These are phyloP conservation scores for Poeciliopsis turneri DNA, from an alignment of 2,797 vertebrate genomes.

Conservation along the genomic window DNA sequence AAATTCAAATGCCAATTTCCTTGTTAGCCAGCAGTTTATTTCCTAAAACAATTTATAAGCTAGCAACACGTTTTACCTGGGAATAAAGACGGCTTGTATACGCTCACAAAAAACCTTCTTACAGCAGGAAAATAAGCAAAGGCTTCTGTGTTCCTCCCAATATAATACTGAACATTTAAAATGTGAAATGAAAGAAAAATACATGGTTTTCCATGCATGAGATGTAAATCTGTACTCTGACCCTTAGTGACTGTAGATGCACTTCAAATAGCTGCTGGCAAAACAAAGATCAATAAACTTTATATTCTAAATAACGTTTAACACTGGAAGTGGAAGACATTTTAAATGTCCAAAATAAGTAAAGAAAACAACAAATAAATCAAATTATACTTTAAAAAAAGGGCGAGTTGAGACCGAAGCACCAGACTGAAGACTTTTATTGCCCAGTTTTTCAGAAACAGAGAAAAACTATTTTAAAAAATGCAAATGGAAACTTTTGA, in stretches of 20 bases:
- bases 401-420: too few relatives aligned
- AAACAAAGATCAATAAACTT: too few relatives aligned
- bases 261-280: background rate
- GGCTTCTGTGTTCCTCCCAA: background rate
- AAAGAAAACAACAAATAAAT: too few relatives aligned
- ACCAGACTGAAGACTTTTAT: too few relatives aligned
- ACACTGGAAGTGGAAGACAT: too few relatives aligned
- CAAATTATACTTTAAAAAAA: too few relatives aligned
- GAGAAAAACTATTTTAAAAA: too few relatives aligned
- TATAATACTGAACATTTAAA: background rate
- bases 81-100: background rate
- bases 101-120: background rate
- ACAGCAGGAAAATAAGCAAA: background rate
- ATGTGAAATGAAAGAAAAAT: background rate
- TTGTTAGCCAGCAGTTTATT: background rate
- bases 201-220: background rate
- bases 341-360: too few relatives aligned
- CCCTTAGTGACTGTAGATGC: background rate
- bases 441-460: too few relatives aligned
- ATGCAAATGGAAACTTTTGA: too few relatives aligned
- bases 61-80: background rate
- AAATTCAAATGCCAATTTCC: constrained; percentile 3
- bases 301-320: too few relatives aligned
- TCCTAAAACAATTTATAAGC: background rate
- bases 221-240: background rate